These are phyloP conservation scores for Drosophila birchii DNA, from an alignment of 2,888 invertebrate species.

Conservation along the genomic window DNA sequence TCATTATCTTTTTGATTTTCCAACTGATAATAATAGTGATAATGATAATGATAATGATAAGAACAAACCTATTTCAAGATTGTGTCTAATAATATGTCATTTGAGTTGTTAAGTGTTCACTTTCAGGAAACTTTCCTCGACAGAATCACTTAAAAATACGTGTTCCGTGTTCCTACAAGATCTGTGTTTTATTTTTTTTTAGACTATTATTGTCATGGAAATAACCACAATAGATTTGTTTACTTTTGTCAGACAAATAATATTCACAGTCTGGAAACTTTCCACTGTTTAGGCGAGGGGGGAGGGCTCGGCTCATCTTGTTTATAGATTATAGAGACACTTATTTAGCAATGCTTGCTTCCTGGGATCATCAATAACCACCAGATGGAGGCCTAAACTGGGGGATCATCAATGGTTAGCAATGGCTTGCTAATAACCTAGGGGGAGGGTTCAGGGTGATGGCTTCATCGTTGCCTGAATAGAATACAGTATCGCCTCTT, in stretches of 20 bases:
- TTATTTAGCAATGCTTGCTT: conserved; percentile 24
- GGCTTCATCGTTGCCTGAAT: conserved; percentile 18
- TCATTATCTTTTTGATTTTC: neutral
- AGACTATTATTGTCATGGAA: neutral
- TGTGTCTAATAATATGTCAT: neutral
- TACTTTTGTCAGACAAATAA: neutral
- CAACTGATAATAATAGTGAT: neutral
- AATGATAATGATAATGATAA: neutral
- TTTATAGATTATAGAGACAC: neutral
- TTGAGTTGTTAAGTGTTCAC: neutral
- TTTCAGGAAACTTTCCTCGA: neutral
- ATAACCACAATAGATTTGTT: neutral
- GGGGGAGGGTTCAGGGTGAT: conserved; percentile 11
- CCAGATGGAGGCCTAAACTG: neutral
- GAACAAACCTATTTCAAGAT: neutral
- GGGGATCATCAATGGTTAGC: conserved; percentile 23
- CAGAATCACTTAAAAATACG: neutral
- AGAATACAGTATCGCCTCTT: neutral
- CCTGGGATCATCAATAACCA: conserved; percentile 9
- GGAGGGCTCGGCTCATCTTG: conserved; percentile 18
- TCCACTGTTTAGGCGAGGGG: conserved; percentile 16
- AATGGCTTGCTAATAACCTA: conserved; percentile 13
- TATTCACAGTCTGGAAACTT: conserved; percentile 20
- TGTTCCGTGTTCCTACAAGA: neutral
- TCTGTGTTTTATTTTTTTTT: neutral